phyloP scores from a whole-genome alignment of 2,797 vertebrate species.

The Enoplosus armatus region DNA sequence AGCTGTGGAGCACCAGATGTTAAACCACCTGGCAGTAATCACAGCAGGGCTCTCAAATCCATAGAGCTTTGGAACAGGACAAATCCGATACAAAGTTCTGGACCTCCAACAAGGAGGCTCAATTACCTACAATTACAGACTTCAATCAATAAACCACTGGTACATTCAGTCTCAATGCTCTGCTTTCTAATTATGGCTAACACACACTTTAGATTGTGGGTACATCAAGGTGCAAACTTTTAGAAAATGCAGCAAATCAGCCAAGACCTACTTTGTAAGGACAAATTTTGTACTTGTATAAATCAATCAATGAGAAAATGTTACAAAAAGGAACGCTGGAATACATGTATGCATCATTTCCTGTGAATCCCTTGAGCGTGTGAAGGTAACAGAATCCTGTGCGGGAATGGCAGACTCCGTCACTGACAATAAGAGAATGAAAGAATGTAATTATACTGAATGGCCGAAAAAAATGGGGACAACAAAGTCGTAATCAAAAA shows the following conservation, averaged over 20 bases:
- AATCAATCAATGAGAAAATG: background rate
- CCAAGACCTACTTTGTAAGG: background rate
- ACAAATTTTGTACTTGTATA: background rate
- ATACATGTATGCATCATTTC: background rate
- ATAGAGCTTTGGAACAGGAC: conserved; percentile 13
- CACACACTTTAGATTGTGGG: background rate
- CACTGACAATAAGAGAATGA: background rate
- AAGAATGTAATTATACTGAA: too few relatives aligned
- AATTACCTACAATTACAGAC: conserved; percentile 28
- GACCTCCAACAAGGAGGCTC: conserved; percentile 19
- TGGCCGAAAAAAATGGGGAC: background rate
- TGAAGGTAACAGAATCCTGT: background rate
- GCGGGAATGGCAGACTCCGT: background rate
- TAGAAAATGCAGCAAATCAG: background rate
- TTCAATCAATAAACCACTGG: conserved; percentile 22
- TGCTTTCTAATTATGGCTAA: background rate
- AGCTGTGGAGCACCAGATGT: conserved; percentile 78
- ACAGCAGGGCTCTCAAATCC: conserved; percentile 46
- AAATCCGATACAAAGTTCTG: conserved; percentile 42
- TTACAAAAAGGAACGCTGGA: background rate
- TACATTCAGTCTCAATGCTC: background rate
- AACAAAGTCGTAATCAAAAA: background rate
- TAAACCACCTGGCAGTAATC: conserved; percentile 71
- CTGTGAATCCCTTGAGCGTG: background rate
- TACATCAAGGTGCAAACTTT: background rate